phyloP scores from a whole-genome alignment of 2,113 vertebrate genomes.

The Elephas maximus region DNA sequence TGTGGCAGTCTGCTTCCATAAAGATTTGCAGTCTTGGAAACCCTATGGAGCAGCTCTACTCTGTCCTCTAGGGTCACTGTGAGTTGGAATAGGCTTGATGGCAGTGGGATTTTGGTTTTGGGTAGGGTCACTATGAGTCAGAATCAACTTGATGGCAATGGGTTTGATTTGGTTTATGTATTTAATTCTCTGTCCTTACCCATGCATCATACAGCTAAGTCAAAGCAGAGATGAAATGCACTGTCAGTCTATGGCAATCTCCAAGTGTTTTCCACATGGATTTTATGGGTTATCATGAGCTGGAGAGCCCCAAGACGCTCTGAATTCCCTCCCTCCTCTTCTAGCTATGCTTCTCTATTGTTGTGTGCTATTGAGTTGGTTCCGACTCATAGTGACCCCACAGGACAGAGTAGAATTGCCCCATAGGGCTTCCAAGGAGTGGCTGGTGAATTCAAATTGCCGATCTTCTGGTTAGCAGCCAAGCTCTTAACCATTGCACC shows the following conservation, averaged over 20 bases:
- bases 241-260: background rate
- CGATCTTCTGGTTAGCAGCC: too few relatives aligned
- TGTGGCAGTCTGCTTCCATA: too few relatives aligned
- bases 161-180: background rate
- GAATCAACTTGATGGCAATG: background rate
- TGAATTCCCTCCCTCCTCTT: background rate
- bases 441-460: too few relatives aligned
- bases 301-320: background rate
- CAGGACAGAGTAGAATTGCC: too few relatives aligned
- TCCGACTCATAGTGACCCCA: too few relatives aligned
- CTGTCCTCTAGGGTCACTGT: background rate
- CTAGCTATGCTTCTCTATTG: background rate
- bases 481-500: too few relatives aligned
- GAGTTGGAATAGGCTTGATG: background rate
- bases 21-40: background rate
- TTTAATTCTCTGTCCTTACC: background rate
- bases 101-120: background rate
- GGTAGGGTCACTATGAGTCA: background rate
- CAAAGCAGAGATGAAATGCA: slow-evolving; percentile 1
- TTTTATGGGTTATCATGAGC: accelerated
- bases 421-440: too few relatives aligned
- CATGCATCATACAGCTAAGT: background rate
- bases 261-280: background rate
- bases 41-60: background rate
- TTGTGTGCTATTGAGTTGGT: too few relatives aligned